Percentiles rank a stretch among this genome's conserved stretches.
These are phyloP conservation scores for Drosophila yakuba DNA, from an alignment of 1,140 invertebrate species.

Conservation along the genomic window DNA sequence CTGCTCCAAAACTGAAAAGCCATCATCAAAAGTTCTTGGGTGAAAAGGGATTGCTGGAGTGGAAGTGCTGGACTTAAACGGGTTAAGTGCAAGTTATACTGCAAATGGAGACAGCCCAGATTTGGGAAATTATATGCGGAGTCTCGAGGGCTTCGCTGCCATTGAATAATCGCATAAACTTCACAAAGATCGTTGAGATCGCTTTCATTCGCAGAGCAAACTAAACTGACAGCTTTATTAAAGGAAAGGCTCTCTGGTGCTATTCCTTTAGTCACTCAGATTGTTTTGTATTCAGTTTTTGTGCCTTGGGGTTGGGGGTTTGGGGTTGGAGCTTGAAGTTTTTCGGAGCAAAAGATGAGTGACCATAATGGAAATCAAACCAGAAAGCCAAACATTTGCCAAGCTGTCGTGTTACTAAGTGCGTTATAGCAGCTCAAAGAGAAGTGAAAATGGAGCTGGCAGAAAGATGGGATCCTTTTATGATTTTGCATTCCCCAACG, in stretches of 20 bases:
- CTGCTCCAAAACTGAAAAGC: constrained; percentile 9
- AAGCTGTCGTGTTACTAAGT: constrained; percentile 71
- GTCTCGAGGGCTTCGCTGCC: constrained; percentile 7
- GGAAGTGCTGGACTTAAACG: constrained; percentile 15
- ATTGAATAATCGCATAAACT: constrained; percentile 20
- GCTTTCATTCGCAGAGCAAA: constrained; percentile 7
- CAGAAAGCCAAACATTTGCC: constrained; percentile 76
- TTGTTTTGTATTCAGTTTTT: constrained; percentile 18
- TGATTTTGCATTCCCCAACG: constrained; percentile 75
- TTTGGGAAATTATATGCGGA: constrained; percentile 21
- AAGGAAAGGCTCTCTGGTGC: background rate
- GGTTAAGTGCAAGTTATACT: constrained; percentile 33
- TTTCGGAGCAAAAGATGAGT: background rate
- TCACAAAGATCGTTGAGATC: background rate
- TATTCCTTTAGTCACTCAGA: constrained; percentile 38
- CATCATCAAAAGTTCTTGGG: constrained; percentile 4
- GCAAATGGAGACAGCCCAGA: constrained; percentile 10
- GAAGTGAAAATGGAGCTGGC: background rate
- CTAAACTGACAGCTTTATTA: background rate
- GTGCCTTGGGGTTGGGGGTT: too few relatives aligned
- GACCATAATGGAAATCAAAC: constrained; percentile 72
- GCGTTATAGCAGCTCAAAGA: constrained; percentile 21
- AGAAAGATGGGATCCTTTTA: constrained; percentile 33
- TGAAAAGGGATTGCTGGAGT: background rate
- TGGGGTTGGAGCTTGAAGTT: background rate